phyloP scores from a whole-genome alignment of 2,888 invertebrate species.

The Spisula solida region DNA sequence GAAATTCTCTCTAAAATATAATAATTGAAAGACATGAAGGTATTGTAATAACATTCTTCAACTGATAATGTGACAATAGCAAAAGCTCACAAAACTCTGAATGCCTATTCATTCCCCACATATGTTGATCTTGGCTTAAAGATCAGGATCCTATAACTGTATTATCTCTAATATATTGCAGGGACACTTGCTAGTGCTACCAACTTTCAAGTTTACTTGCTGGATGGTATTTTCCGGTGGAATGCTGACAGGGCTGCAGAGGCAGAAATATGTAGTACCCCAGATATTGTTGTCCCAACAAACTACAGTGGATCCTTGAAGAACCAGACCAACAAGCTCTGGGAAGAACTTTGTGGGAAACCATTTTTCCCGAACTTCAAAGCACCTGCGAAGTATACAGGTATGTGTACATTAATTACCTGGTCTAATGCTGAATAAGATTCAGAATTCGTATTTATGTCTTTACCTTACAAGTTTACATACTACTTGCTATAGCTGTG shows the following conservation, averaged over 20 bases:
- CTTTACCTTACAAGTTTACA: conserved; percentile 47
- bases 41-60: too few species aligned
- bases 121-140: not conserved
- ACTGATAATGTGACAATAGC: too few species aligned
- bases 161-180: conserved; percentile 24
- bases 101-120: too few species aligned
- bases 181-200: conserved; percentile 59
- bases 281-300: not conserved
- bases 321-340: conserved; percentile 48
- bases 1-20: too few species aligned
- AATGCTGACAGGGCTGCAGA: conserved; percentile 59
- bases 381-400: not conserved
- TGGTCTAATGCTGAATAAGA: too few species aligned
- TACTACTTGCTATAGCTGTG: not conserved
- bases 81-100: too few species aligned
- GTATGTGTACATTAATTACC: conserved; percentile 6
- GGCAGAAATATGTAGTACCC: conserved; percentile 18
- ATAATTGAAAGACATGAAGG: too few species aligned
- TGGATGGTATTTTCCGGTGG: conserved; percentile 69
- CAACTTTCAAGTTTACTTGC: conserved; percentile 66
- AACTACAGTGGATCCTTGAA: conserved; percentile 49
- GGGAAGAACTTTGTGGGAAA: conserved; percentile 41
- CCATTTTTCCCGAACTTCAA: conserved; percentile 31
- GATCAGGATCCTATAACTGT: not conserved
- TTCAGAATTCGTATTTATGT: conserved; percentile 13